A percentile compares a stretch with the other conserved stretches of the same genome.
These are phyloP conservation scores for Pediacus dermestoides DNA, from an alignment of 2,888 invertebrate species.

Conservation along the genomic window DNA sequence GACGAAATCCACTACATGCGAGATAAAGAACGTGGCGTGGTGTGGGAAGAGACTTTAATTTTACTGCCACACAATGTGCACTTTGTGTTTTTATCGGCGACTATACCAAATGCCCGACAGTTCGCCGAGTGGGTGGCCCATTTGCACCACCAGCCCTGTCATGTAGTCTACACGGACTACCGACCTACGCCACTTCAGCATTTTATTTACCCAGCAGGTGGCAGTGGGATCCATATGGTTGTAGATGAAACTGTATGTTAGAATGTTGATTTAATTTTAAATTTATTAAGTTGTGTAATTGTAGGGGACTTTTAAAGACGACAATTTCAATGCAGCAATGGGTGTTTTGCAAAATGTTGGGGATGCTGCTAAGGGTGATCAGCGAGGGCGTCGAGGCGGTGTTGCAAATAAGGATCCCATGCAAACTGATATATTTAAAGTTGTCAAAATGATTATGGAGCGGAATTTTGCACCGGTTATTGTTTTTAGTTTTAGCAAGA, in stretches of 20 bases:
- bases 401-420: conserved; percentile 59
- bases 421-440: conserved; percentile 88
- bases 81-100: conserved; percentile 98
- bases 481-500: conserved; percentile 98
- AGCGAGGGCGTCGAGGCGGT: conserved; percentile 73
- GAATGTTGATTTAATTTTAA: too few species aligned
- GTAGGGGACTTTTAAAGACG: conserved; percentile 90
- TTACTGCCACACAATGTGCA: conserved; percentile 95
- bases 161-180: conserved; percentile 98
- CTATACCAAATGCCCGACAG: conserved; percentile 98
- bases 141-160: conserved; percentile 94
- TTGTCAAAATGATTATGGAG: conserved; percentile 99
- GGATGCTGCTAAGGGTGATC: conserved; percentile 80
- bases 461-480: conserved; percentile 96
- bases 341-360: conserved; percentile 77
- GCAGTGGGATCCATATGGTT: conserved; percentile 93
- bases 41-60: conserved; percentile 99
- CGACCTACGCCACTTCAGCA: conserved; percentile 97
- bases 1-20: conserved; percentile 99
- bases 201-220: conserved; percentile 95
- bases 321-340: conserved; percentile 98
- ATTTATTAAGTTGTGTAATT: conserved; percentile 7
- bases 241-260: conserved; percentile 78
- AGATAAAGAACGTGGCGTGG: conserved; percentile 97
- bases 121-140: conserved; percentile 93